Evolutionary conservation across 2,113 vertebrate genomes (phyloP), one percentile per base, ranked within the genome.

Genomic region (Ahaetulla prasina): DNA sequence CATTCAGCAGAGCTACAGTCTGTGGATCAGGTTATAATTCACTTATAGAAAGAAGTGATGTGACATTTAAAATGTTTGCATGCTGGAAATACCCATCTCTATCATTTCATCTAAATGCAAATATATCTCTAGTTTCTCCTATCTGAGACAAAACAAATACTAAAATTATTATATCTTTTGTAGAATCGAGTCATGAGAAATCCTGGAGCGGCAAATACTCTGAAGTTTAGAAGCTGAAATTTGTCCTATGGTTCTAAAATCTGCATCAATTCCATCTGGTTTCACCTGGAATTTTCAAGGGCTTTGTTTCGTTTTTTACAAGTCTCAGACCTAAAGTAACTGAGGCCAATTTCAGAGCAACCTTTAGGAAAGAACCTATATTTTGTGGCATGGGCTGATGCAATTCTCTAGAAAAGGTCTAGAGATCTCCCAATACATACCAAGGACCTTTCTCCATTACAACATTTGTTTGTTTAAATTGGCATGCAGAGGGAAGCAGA

Each of bases 181-280:
- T 96, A 94, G 96, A 96, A 47, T 60, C 20, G 87, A 89, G 91
- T 91, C 39, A 87, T 16, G 0, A 57, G 96, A 88, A 94, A 6
- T 0, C 45, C 92, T n/a, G 90, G 94, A 93, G 88, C 91, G 53
- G 90, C 4, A 0, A 95, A 92, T 0, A 3, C 2, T 94, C 92
- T 95, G 5, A 95, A 95, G 88, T 92, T 85, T 57, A 97, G 95
- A 94, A 92, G 85, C 68, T 86, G 0, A 0, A 87, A 63, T 89
- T 89, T 1, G 39, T 0, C 5, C 23, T 39, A 43, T 22, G 23
- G 2, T 0, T 57, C 90, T 87, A 1, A 94, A 95, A 95, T 89
- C 54, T 84, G 39, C 11, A 53, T 45, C 68, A 49, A 52, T 85
- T 68, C 87, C 53, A 39, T 85, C 55, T 85, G 3, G 10, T 18